Evolutionary conservation across 2,888 invertebrate genomes (phyloP), one percentile per base, ranked within the genome.

Genomic region (Campoplex nolae): DNA sequence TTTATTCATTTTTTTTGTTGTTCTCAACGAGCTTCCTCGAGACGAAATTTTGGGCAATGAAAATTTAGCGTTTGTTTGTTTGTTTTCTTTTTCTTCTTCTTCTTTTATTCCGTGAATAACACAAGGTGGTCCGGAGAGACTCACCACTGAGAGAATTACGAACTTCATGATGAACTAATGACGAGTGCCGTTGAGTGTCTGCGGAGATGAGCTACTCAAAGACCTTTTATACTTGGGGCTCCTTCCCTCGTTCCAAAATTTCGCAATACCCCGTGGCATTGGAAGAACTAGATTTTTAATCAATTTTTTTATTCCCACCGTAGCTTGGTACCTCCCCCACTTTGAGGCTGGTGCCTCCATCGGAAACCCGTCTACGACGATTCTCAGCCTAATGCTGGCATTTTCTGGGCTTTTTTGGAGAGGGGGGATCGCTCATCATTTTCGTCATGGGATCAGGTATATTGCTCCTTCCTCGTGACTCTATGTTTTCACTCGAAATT

Each of bases 261-360:
- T 93, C 93, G 90, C 90, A 93, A 93, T 92, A 88, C 77, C 28
- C 88, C 85, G 89, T 93, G 94, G 93, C 94, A 94, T 94, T 94
- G 94, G 91, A 68, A 93, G 93, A 93, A 93, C 94, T 93, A 93
- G 93, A 93, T 92, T 92, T 92, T 93, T 91, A 92, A 93, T 93
- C 90, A 90, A 92, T 85, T 84, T 87, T 83, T 87, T 86, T 74
- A 58, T 83, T 71, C 56, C 23, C 32, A 38, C 38, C 58, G 74
- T 80, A 56, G 70, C 76, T 75, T 23, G 23, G 23, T 23, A 23
- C 67, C 42, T 51, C 76, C 68, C 76, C 62, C 77, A 56, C 76
- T 78, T 35, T 54, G 28, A 11, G 67, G 67, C 65, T 62, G 75
- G 70, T 81, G 75, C 65, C 70, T 70, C 42, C 75, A 91, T n/a